Conservation (phyloP, 2,797 vertebrate genomes). For the Poliocrania exsul region DNA sequence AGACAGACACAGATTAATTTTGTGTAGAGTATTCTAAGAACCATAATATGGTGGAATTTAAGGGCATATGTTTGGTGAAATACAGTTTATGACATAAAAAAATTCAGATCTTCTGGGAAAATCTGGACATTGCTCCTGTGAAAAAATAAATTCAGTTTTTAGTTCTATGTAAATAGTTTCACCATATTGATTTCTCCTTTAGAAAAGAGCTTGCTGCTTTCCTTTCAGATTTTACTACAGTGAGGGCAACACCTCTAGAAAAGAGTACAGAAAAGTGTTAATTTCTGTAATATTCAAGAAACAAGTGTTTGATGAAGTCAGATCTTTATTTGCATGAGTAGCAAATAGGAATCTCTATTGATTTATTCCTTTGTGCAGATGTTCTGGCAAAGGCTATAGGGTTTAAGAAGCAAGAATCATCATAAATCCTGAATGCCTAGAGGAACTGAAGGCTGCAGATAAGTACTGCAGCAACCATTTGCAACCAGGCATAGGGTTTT, state of each 20-base stretch:
- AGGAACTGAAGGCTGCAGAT: background rate
- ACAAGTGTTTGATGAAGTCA: background rate
- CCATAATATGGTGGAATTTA: background rate
- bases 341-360: background rate
- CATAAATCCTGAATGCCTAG: background rate
- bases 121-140: background rate
- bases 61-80: background rate
- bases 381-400: background rate
- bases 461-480: background rate
- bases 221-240: background rate
- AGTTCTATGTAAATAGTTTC: background rate
- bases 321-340: background rate
- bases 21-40: background rate
- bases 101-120: background rate
- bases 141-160: background rate
- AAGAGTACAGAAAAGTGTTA: background rate
- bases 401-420: background rate
- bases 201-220: background rate
- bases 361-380: conserved; percentile 2
- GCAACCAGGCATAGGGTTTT: background rate
- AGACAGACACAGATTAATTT: background rate
- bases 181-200: background rate
- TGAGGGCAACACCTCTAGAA: background rate
- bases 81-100: background rate
- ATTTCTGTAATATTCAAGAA: background rate